phyloP scores from a whole-genome alignment of 2,888 invertebrate genomes.

The Ecdyonurus torrentis region DNA sequence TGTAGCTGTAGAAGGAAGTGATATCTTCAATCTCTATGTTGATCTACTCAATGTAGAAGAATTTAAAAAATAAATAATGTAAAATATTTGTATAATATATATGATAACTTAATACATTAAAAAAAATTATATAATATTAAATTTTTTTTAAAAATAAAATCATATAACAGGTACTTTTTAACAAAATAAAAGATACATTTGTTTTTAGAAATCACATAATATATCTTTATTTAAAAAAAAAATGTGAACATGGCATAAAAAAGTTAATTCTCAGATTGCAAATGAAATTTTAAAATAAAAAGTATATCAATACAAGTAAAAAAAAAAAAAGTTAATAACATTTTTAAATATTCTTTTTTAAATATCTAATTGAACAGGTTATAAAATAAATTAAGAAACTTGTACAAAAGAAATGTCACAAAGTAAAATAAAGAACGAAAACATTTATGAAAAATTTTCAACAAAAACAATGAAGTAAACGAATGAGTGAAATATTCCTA shows the following conservation, averaged over 20 bases:
- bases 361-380: background rate
- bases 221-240: background rate
- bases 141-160: background rate
- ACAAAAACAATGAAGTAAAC: no score
- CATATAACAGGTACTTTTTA: background rate
- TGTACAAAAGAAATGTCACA: slow-evolving; percentile 5
- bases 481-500: no score
- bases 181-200: background rate
- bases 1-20: no score
- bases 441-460: no score
- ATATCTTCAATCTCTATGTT: no score
- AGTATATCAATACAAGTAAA: background rate
- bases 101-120: no score
- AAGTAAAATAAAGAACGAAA: background rate
- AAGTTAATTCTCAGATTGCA: slow-evolving; percentile 3
- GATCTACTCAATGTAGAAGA: no score
- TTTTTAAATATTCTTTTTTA: background rate
- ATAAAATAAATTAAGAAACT: slow-evolving; percentile 4
- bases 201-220: background rate
- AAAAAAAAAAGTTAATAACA: slow-evolving; percentile 5
- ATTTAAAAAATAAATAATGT: no score
- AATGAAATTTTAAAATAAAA: background rate
- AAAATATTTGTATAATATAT: no score
- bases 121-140: background rate
- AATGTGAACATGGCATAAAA: background rate